Evolutionary conservation across 2,113 vertebrate genomes (phyloP), one percentile per base, ranked within the genome.

Genomic region (Synodontis membranacea): DNA sequence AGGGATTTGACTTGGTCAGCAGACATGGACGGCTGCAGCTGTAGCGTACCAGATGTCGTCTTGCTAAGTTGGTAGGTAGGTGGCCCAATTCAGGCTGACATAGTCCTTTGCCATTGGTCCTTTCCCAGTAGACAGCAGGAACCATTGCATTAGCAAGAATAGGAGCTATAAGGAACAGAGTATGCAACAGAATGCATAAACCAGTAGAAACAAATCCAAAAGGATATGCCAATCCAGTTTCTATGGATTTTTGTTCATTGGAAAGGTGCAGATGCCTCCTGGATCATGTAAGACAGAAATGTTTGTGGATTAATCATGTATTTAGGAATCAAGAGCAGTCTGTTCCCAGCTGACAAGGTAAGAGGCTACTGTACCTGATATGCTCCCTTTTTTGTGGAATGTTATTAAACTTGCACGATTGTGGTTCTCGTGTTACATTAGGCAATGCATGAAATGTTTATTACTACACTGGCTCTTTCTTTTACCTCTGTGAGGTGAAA

Each of bases 1-100:
- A 84, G 15, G 50, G 72, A 88, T 87, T 87, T 91, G 37, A 83
- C 28, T 74, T 90, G 82, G 60, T 82, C n/a, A 84, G 44, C 56
- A 89, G 48, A 46, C 56, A 75, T n/a, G 83, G 85, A 87, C 37
- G 11, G n/a, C 31, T 1, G 76, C 78, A 66, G 50, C 54, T 44
- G 68, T 74, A 39, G 68, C 60, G 52, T 82, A 80, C 85, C 62
- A 83, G 88, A 87, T 87, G 72, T 56, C 72, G 19, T 86, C 84
- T 88, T 87, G 50, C 82, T 31, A 72, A 86, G 37, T 87, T 48
- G 54, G n/a, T 79, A 79, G 78, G 50, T 80, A 79, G 78, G 50
- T 80, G 79, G 83, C 80, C 84, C 56, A 39, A 74, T 54, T 78
- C 78, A 83, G 56, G 37, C 64, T 48, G 64, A 68, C 46, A 58